These are phyloP conservation scores for Bettongia penicillata DNA, from an alignment of 2,113 vertebrate species.

Conservation along the genomic window DNA sequence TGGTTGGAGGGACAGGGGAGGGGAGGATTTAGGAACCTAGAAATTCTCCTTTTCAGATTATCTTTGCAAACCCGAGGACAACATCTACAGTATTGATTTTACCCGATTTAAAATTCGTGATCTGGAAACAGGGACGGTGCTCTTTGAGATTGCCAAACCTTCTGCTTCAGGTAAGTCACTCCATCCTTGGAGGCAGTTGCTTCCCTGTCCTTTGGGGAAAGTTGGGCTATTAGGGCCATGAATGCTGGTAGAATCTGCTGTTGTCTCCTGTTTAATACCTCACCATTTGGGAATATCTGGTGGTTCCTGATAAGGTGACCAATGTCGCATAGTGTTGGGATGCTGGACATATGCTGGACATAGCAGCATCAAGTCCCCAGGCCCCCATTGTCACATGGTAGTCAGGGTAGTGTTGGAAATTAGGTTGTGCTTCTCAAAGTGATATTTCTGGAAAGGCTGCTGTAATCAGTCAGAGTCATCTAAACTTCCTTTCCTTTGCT, in stretches of 20 bases:
- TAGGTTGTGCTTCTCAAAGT: neutral
- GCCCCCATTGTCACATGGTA: neutral
- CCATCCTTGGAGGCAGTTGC: neutral
- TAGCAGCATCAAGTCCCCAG: neutral
- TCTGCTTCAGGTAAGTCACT: slow-evolving; percentile 88
- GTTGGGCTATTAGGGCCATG: neutral
- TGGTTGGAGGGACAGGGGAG: neutral
- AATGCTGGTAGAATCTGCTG: neutral
- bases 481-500: neutral
- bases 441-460: neutral
- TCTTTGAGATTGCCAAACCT: slow-evolving; percentile 99
- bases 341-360: no score
- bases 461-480: no score
- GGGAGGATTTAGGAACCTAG: neutral
- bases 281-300: neutral
- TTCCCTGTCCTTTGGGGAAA: neutral
- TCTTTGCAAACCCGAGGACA: slow-evolving; percentile 97
- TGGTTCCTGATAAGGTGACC: no score
- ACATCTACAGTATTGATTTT: slow-evolving; percentile 96
- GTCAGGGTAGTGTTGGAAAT: slow-evolving; percentile 26
- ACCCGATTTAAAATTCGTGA: slow-evolving; percentile 99
- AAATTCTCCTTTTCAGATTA: slow-evolving; percentile 87
- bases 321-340: no score
- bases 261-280: neutral
- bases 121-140: slow-evolving; percentile 94